Evolutionary conservation across 2,797 vertebrate species (phyloP), one percentile per base, ranked within the genome.

Genomic region (Phataginus tetradactyla): DNA sequence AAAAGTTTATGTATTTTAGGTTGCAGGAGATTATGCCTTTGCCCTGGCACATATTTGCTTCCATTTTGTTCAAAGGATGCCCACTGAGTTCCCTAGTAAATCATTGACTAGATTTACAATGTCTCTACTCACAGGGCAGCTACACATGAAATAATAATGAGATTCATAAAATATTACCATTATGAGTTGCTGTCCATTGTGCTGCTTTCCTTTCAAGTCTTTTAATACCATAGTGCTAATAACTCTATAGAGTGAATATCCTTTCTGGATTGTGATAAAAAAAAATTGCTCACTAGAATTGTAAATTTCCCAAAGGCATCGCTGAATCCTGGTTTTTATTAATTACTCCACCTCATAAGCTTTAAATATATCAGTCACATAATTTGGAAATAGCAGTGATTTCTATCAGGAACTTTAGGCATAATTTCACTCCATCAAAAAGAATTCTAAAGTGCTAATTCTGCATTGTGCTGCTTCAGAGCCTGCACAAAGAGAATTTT

Each of bases 401-500:
- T 95, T 95, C 83, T 95, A 72, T 63, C 72, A 94, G 20, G 39
- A 55, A 77, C 45, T 75, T 90, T 89, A 25, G 39, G 66, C 71
- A 69, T 89, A 85, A 93, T 53, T 91, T 95, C 32, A 71, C 42
- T 95, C 37, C 87, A 96, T 96, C 97, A 98, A 97, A 97, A 91
- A 97, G 95, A 97, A 97, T 96, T 96, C 94, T 91, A 91, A 93
- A 96, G 51, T 49, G 94, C 42, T 95, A 91, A 97, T 92, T 96
- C 79, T 83, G n/a, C 61, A 92, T 68, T 88, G 74, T 92, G 53
- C 64, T 96, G 90, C 95, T 97, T 97, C 90, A 91, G 69, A 57
- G 15, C 61, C 57, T 85, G 57, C 94, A 95, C 78, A 97, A 96
- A 97, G 74, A 89, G 94, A 97, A 97, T 97, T 98, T 95, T 97